These are phyloP conservation scores for Himalopsyche tibetana DNA, from an alignment of 2,888 invertebrate genomes.

Conservation along the genomic window DNA sequence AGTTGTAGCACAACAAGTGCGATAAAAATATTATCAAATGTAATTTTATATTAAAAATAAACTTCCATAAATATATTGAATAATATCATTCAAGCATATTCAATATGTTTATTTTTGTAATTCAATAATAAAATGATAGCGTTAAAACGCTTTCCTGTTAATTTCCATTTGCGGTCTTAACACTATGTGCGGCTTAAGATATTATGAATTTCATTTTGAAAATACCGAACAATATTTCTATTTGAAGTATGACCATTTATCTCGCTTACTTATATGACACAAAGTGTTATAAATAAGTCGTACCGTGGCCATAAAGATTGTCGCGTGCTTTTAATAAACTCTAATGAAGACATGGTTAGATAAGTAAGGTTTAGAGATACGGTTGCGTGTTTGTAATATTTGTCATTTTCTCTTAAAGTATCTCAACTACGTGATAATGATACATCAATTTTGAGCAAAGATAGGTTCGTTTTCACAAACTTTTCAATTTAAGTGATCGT, in stretches of 20 bases:
- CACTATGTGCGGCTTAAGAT: no score
- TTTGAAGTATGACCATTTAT: not conserved
- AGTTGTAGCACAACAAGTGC: no score
- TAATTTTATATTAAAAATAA: no score
- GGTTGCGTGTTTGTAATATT: conserved; percentile 18
- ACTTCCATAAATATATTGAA: no score
- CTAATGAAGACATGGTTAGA: conserved; percentile 27
- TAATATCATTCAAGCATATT: no score
- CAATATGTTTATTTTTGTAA: no score
- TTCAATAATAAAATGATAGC: no score
- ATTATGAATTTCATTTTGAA: no score
- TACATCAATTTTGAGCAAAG: not conserved
- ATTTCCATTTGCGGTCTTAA: no score
- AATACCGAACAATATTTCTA: not conserved
- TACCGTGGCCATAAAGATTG: conserved; percentile 25
- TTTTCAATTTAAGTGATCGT: no score
- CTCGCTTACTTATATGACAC: not conserved
- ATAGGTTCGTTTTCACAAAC: not conserved
- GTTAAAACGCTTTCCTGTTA: no score
- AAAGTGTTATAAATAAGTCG: not conserved
- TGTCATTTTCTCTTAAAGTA: conserved; percentile 29
- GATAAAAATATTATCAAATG: no score
- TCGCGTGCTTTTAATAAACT: conserved; percentile 6
- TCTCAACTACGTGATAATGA: conserved; percentile 12
- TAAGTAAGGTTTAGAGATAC: conserved; percentile 13